Base-by-base conservation (phyloP, 2,797 vertebrate species). In the Lepus townsendii region DNA sequence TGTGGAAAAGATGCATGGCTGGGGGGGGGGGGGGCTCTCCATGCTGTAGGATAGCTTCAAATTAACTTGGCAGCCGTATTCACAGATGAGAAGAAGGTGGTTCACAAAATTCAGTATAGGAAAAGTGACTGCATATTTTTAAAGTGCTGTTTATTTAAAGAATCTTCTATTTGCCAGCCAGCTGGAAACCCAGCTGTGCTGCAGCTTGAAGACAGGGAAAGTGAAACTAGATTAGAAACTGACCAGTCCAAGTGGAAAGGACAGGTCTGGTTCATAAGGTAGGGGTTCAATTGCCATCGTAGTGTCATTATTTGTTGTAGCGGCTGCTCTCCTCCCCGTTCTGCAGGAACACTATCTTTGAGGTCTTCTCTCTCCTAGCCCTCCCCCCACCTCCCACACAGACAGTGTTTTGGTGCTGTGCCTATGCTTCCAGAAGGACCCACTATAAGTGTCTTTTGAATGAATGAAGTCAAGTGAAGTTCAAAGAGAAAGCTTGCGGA, bases 101-200 rank as follows among this genome's bases (percentile, higher is more conserved):
- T 92, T 88, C 90, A 92, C 95, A 94, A 94, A 96, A 94, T 91
- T 95, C 71, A 95, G 83, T 71, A 91, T 77, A 90, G 93, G 87
- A 95, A 95, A 97, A 96, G 76, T 16, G 0, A 97, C 85, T 93
- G 90, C 86, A 89, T 96, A 95, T 96, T 97, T 97, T 97, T 82
- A 89, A 97, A 97, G 91, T 78, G 65, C 65, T 93, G 86, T 96
- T 97, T 97, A 97, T 97, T 97, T 97, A 96, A 96, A 96, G 96
- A 96, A 83, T 90, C 93, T 88, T 96, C 96, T 93, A 88, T 96
- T 96, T n/a, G 68, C 76, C 84, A 93, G 96, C 96, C 97, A 97
- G 96, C 97, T 97, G 97, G 97, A 96, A 96, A 97, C 92, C 96
- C 97, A 97, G 97, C 97, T 97, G 97, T 96, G 96, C 95, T 94